Evolutionary conservation across 2,888 invertebrate genomes (phyloP).

Genomic region (Agrochola litura): DNA sequence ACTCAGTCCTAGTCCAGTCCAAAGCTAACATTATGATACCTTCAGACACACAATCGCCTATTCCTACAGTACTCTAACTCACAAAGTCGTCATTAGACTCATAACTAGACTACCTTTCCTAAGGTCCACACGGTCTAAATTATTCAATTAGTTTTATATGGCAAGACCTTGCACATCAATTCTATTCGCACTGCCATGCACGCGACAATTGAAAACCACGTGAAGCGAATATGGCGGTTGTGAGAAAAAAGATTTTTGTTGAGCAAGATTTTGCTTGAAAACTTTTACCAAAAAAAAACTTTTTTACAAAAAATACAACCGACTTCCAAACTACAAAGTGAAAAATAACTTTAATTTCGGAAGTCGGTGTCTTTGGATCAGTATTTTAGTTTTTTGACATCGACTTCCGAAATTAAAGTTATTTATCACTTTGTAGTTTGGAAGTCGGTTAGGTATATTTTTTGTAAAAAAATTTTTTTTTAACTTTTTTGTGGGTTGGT

Average conservation of each 20-base stretch:
- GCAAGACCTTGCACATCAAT: conserved; percentile 50
- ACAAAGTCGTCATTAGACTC: neutral
- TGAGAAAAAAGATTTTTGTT: neutral
- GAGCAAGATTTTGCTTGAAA: too few relatives aligned
- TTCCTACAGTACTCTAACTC: neutral
- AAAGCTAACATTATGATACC: neutral
- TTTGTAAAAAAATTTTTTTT: too few relatives aligned
- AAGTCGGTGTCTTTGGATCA: too few relatives aligned
- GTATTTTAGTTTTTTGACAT: too few relatives aligned
- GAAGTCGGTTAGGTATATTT: too few relatives aligned
- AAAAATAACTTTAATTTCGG: too few relatives aligned
- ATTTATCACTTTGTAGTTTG: too few relatives aligned
- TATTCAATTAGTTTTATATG: conserved; percentile 51
- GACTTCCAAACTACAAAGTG: too few relatives aligned
- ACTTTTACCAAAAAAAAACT: too few relatives aligned
- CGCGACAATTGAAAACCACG: conserved; percentile 32
- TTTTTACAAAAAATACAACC: too few relatives aligned
- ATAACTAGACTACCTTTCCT: conserved; percentile 5
- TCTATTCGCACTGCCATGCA: conserved; percentile 29
- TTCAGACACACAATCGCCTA: neutral
- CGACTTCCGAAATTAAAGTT: too few relatives aligned
- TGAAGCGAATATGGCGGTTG: conserved; percentile 26
- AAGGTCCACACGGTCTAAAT: conserved; percentile 39
- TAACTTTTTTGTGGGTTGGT: too few relatives aligned
- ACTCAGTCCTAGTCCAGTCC: neutral